These are phyloP conservation scores for Rhyacophila evoluta DNA, from an alignment of 2,888 invertebrate species.

Conservation along the genomic window DNA sequence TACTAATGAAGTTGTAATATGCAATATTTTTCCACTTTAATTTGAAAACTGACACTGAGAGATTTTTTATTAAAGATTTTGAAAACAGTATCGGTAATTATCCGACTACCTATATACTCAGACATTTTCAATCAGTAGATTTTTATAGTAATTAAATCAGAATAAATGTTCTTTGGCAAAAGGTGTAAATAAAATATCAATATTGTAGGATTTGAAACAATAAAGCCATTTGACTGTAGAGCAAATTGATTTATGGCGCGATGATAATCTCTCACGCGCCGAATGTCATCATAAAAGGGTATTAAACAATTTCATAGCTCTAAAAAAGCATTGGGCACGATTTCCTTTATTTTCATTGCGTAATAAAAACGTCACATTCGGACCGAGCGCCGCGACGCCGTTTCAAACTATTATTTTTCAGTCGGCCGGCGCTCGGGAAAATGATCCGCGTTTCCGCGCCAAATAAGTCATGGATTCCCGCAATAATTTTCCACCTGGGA, in stretches of 20 bases:
- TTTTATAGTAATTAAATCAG: too few species aligned
- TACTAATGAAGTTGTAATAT: too few species aligned
- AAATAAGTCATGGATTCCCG: not conserved
- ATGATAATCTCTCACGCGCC: constrained; percentile 5
- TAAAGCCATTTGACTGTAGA: not conserved
- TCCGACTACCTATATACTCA: too few species aligned
- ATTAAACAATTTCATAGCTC: constrained; percentile 10
- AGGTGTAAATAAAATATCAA: not conserved
- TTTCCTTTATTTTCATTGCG: not conserved
- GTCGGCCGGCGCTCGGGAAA: not conserved
- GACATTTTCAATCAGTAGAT: too few species aligned
- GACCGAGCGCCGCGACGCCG: not conserved
- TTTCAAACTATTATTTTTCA: not conserved
- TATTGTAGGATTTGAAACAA: not conserved
- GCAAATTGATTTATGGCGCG: not conserved
- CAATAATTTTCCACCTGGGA: not conserved
- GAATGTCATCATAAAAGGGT: not conserved
- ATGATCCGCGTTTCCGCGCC: not conserved
- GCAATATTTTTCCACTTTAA: too few species aligned
- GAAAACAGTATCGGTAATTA: too few species aligned
- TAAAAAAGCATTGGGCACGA: not conserved
- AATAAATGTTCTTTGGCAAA: too few species aligned
- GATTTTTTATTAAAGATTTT: too few species aligned
- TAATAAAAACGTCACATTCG: constrained; percentile 9
- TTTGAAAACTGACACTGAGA: too few species aligned